These are phyloP conservation scores for Drosophila sulfurigaster DNA, from an alignment of 1,140 invertebrate genomes.

Conservation along the genomic window DNA sequence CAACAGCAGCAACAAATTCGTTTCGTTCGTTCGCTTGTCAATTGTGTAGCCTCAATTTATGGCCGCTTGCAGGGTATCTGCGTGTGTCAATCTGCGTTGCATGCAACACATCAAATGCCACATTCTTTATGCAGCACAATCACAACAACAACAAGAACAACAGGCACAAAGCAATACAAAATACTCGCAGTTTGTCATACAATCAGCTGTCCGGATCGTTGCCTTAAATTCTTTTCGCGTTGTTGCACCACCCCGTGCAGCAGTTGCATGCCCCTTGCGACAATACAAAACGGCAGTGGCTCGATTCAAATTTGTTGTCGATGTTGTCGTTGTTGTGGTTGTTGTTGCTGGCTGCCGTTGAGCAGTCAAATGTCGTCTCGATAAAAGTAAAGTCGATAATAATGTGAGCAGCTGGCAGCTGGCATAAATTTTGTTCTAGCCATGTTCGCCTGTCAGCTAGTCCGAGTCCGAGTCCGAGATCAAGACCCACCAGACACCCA, in stretches of 20 bases:
- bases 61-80: conserved; percentile 9
- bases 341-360: conserved; percentile 20
- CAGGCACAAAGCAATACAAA: neutral
- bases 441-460: conserved; percentile 42
- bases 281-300: conserved; percentile 34
- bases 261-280: neutral
- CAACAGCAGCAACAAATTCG: neutral
- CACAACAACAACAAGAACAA: neutral
- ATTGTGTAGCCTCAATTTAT: conserved; percentile 1
- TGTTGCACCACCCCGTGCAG: conserved; percentile 4
- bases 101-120: conserved; percentile 33
- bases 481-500: neutral
- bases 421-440: conserved; percentile 69
- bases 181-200: conserved; percentile 24
- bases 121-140: conserved; percentile 8
- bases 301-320: conserved; percentile 36
- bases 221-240: conserved; percentile 9
- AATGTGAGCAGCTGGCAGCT: conserved; percentile 64
- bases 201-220: conserved; percentile 5
- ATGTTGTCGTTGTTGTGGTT: conserved; percentile 17
- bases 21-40: neutral
- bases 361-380: conserved; percentile 70
- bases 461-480: no score
- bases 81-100: conserved; percentile 11
- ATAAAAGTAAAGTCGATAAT: conserved; percentile 74